Conservation (phyloP, 2,797 vertebrate genomes). For the Eulemur coronatus region DNA sequence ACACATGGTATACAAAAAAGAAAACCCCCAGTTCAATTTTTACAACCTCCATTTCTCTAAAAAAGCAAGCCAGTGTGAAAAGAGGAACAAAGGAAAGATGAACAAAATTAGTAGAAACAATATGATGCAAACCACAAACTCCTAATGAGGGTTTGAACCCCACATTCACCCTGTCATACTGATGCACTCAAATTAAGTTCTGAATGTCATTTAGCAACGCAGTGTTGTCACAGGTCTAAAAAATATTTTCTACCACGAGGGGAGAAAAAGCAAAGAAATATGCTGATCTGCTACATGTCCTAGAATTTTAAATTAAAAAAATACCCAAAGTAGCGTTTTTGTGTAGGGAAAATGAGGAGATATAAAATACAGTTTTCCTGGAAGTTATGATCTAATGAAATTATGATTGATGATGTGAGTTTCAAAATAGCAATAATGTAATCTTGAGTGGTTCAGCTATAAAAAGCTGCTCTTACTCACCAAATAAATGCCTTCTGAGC, state of each 20-base stretch:
- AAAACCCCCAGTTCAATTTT: slow-evolving; percentile 3
- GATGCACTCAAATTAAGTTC: neutral
- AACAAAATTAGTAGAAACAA: neutral
- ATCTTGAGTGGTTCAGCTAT: neutral
- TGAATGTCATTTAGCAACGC: neutral
- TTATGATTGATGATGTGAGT: neutral
- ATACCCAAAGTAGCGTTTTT: neutral
- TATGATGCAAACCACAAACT: neutral
- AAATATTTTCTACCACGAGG: neutral
- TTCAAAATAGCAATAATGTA: neutral
- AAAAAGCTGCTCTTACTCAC: neutral
- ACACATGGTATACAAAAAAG: neutral
- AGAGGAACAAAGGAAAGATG: neutral
- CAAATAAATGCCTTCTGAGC: neutral
- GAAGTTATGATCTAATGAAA: slow-evolving; percentile 28
- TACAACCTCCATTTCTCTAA: neutral
- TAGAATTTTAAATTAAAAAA: slow-evolving; percentile 40
- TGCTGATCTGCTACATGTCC: neutral
- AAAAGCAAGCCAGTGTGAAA: neutral
- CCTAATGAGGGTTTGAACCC: neutral
- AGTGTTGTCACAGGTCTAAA: neutral
- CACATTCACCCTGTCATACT: neutral
- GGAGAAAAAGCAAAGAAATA: slow-evolving; percentile 14
- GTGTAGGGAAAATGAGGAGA: neutral
- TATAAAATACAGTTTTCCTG: slow-evolving; percentile 4